Evolutionary conservation across 30 jellyfish, hydroid and myxozoan species (phyloP), one percentile per base, ranked within the genome.

Genomic region (Aurelia sp.): DNA sequence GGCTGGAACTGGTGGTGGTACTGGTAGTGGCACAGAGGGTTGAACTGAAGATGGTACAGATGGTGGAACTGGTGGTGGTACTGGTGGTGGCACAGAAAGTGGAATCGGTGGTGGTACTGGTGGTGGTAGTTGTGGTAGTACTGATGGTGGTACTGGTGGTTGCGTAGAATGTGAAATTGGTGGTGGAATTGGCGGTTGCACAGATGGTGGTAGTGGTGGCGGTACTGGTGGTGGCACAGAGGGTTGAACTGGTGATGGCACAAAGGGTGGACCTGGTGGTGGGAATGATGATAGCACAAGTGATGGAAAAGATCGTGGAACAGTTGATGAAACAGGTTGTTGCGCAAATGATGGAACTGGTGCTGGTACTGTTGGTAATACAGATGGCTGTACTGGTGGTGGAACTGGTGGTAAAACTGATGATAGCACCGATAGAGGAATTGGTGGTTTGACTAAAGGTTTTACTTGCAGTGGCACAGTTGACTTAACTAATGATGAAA

Each of bases 341-440:
- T 77, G 73, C 4, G 85, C 15, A 3, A 84, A 69, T 18, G 77
- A 58, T 23, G 87, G 51, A 0, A 75, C 58, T 6, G 87, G 44
- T 1, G 90, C 71, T 1, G 90, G 72, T 1, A 67, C 69, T 18
- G 96, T 41, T 4, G 87, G 87, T 22, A 91, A 65, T 1, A 86
- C 74, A 5, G 90, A 59, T 27, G 55, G 76, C 5, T 91, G 79
- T 0, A 83, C 90, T 11, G 90, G 69, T 23, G 91, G 96, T 6
- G 90, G 62, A 0, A 90, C 72, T 5, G 87, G 87, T 11, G 87
- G n/a, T n/a, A n/a, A n/a, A n/a, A n/a, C n/a, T n/a, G n/a, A n/a
- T n/a, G n/a, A n/a, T n/a, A n/a, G n/a, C n/a, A n/a, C n/a, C n/a
- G n/a, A n/a, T n/a, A n/a, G n/a, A n/a, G n/a, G n/a, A n/a, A n/a